Evolutionary conservation across 2,797 vertebrate species (phyloP).

Genomic region (Sebastolobus alascanus): DNA sequence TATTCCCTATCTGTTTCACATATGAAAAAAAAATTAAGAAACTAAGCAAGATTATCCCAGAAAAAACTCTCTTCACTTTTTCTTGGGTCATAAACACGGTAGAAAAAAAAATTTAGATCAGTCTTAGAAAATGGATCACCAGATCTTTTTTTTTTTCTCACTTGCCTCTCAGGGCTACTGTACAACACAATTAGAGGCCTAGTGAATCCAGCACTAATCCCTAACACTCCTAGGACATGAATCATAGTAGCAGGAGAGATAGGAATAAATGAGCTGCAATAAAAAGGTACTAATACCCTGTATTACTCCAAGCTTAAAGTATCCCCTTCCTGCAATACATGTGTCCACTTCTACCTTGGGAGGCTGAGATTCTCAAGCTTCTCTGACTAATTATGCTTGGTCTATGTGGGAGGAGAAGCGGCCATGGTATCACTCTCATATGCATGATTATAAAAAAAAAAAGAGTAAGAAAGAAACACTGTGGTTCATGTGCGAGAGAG

Average conservation of each 20-base stretch:
- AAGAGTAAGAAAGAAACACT: neutral
- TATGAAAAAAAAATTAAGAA: neutral
- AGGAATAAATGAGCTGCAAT: conserved; percentile 78
- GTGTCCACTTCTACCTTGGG: conserved; percentile 56
- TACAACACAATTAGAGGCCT: conserved; percentile 66
- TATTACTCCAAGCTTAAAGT: conserved; percentile 72
- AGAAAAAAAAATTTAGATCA: neutral
- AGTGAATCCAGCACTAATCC: conserved; percentile 78
- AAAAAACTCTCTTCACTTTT: neutral
- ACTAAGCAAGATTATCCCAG: neutral
- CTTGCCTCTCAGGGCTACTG: neutral
- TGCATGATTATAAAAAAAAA: conserved; percentile 17
- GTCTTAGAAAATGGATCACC: neutral
- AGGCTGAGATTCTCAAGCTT: conserved; percentile 39
- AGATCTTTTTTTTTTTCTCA: neutral
- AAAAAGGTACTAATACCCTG: conserved; percentile 78
- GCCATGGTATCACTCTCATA: conserved; percentile 1
- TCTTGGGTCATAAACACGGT: too few species aligned
- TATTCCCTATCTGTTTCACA: neutral
- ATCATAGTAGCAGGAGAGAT: conserved; percentile 67
- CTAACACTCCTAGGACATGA: conserved; percentile 73
- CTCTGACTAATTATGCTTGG: conserved; percentile 62
- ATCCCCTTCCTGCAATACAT: conserved; percentile 51
- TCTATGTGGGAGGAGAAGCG: conserved; percentile 33
- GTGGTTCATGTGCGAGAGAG: conserved; percentile 12